phyloP scores from a whole-genome alignment of 2,888 invertebrate species.

The Tridacna gigas region DNA sequence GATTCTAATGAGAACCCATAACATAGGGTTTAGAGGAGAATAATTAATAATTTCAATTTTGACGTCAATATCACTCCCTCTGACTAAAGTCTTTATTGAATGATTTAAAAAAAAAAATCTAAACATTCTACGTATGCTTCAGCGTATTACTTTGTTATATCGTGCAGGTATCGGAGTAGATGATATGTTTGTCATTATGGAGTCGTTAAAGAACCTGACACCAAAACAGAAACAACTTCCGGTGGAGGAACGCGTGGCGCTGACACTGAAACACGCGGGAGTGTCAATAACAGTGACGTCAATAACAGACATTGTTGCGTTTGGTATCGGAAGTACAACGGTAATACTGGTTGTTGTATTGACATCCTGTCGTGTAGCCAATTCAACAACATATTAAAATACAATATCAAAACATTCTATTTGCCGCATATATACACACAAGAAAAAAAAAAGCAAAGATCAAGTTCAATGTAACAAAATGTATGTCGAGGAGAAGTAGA shows the following conservation, averaged over 20 bases:
- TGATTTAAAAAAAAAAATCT: too few relatives aligned
- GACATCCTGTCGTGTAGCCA: too few relatives aligned
- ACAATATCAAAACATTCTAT: not conserved
- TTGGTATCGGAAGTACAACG: conserved; percentile 92
- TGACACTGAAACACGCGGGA: conserved; percentile 88
- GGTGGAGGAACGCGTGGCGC: conserved; percentile 68
- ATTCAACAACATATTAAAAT: too few relatives aligned
- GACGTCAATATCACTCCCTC: too few relatives aligned
- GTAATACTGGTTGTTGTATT: conserved; percentile 84
- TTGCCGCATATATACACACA: not conserved
- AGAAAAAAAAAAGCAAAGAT: not conserved
- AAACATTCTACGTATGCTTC: too few relatives aligned
- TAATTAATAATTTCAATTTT: too few relatives aligned
- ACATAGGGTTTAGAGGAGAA: too few relatives aligned
- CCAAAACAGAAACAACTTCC: conserved; percentile 61
- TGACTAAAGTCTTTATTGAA: too few relatives aligned
- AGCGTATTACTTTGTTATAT: too few relatives aligned
- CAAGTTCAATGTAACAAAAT: not conserved
- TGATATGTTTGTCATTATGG: conserved; percentile 93
- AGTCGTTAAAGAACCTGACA: conserved; percentile 69
- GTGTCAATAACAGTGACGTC: conserved; percentile 94
- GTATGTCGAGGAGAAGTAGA: too few relatives aligned
- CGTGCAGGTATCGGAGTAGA: conserved; percentile 87
- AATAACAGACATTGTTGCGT: conserved; percentile 92
- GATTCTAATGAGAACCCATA: too few relatives aligned